A percentile compares a stretch with the other conserved stretches of the same genome.
These are phyloP conservation scores for Lampris megalopsis DNA, from an alignment of 2,113 vertebrate species.

Conservation along the genomic window DNA sequence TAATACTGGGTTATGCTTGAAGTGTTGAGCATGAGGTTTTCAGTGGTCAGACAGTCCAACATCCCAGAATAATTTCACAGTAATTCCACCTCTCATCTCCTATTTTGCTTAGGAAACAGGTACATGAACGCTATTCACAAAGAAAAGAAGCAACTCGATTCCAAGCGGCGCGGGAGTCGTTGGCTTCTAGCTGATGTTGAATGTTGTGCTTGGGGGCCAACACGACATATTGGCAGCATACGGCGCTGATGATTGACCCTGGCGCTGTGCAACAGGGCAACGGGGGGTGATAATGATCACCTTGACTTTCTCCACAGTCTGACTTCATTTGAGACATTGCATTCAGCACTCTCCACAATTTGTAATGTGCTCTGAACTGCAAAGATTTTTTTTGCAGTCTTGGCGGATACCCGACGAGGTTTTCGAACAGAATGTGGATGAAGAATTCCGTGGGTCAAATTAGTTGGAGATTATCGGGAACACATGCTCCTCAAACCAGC, in stretches of 20 bases:
- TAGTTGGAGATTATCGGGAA: not conserved
- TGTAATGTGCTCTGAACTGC: not conserved
- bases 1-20: constrained; percentile 31
- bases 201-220: constrained; percentile 63
- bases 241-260: constrained; percentile 38
- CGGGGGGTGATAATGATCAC: constrained; percentile 55
- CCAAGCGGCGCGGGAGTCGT: constrained; percentile 19
- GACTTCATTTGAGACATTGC: constrained; percentile 31
- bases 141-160: constrained; percentile 17
- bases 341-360: constrained; percentile 11
- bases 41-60: constrained; percentile 20
- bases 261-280: constrained; percentile 50
- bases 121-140: constrained; percentile 43
- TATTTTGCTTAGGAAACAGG: constrained; percentile 56
- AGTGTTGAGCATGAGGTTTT: constrained; percentile 42
- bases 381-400: not conserved
- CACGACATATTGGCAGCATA: constrained; percentile 25
- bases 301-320: constrained; percentile 50
- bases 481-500: constrained; percentile 19
- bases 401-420: not conserved
- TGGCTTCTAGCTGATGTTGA: constrained; percentile 13
- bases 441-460: constrained; percentile 4
- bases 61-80: constrained; percentile 56
- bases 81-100: constrained; percentile 53
- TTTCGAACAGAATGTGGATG: not conserved